Percentiles rank a stretch among this genome's conserved stretches.
Conservation (phyloP, 2,797 vertebrate genomes). For the Falco berigora region DNA sequence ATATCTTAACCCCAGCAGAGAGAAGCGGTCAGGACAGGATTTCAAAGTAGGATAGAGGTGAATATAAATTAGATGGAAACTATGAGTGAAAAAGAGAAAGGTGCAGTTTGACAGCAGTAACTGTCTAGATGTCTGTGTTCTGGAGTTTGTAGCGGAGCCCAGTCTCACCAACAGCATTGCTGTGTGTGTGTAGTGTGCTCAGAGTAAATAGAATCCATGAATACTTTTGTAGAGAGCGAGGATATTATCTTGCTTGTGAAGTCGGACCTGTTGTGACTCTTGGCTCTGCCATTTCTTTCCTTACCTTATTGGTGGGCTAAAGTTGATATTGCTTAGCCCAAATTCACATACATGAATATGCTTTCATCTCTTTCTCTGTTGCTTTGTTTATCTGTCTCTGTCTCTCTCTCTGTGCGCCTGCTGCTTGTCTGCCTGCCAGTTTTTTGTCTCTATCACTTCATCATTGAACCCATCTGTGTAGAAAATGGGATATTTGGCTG, state of each 20-base stretch:
- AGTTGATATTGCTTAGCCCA: slow-evolving; percentile 43
- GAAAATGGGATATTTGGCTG: slow-evolving; percentile 65
- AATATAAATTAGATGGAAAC: neutral
- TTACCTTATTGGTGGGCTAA: slow-evolving; percentile 27
- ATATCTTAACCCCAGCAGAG: neutral
- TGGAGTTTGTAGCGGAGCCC: slow-evolving; percentile 14
- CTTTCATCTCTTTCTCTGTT: slow-evolving; percentile 55
- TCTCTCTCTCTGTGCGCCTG: slow-evolving; percentile 60
- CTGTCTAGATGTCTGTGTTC: neutral
- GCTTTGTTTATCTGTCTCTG: slow-evolving; percentile 66
- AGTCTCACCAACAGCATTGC: neutral
- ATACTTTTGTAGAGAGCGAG: slow-evolving; percentile 5
- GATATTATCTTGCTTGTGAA: slow-evolving; percentile 47
- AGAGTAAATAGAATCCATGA: slow-evolving; percentile 8
- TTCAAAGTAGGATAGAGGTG: neutral
- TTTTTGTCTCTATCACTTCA: slow-evolving; percentile 74
- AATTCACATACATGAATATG: slow-evolving; percentile 19
- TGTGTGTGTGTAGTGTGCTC: neutral
- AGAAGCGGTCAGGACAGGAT: neutral
- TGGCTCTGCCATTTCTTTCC: slow-evolving; percentile 23
- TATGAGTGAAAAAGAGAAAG: neutral
- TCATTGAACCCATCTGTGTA: slow-evolving; percentile 68
- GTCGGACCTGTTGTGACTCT: slow-evolving; percentile 3
- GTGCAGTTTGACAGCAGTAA: neutral
- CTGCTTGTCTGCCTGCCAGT: slow-evolving; percentile 69